Base-by-base conservation (phyloP, 2,888 invertebrate genomes). In the Microctonus brassicae region DNA sequence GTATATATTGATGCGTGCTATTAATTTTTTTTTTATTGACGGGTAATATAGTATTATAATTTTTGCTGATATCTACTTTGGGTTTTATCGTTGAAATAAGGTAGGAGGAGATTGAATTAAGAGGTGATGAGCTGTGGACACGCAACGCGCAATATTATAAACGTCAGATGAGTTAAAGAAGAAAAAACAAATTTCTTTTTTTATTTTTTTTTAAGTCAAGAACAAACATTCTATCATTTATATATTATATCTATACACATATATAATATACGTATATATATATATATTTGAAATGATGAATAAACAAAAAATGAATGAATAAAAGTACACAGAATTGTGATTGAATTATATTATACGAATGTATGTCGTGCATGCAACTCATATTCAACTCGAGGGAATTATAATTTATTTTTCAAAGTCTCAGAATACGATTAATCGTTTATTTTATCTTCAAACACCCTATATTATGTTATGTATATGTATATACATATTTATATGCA, bases 71-170 rank as follows among this genome's bases (percentile, higher is more conserved):
- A 66, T 57, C 57, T 34, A 57, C 55, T 57, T 57, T 57, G 55
- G 34, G 22, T 34, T 66, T 55, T 66, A 57, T 66, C 55, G 34
- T 33, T 66, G 57, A 34, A 24, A 55, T 22, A 17, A 26, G 26
- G 33, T 55, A 57, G 57, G 36, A 22, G 57, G 29, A 66, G 66
- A 66, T 66, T 66, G 66, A 66, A 66, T 66, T 66, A 57, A 66
- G 57, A 68, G 60, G 60, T 68, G 58, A 68, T 68, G 67, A 68
- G 58, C 42, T 68, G 60, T 42, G 60, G 33, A 52, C 67, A 68
- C 67, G 67, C 67, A 68, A 68, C 47, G 42, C 47, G 60, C 42
- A 29, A 57, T 57, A 66, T 55, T 57, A 39, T 62, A 57, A 66
- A 66, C 57, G 55, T 53, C 53, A 66, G n/a, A 26, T 26, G 29